These are phyloP conservation scores for Uloborus diversus DNA, from an alignment of 1,140 invertebrate genomes.

Conservation along the genomic window DNA sequence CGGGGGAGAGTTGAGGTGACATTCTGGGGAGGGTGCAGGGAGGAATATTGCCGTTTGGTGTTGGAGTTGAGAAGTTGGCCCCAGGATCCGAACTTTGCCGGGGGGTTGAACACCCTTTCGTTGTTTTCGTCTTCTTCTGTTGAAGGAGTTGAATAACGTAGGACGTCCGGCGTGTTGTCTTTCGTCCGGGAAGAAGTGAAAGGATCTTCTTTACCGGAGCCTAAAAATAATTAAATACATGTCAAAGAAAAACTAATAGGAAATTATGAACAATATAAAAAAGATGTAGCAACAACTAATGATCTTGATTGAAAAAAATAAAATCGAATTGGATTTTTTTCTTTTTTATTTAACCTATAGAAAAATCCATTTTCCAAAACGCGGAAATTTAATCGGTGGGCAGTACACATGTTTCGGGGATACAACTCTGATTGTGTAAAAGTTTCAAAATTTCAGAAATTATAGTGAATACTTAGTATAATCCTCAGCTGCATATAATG, in stretches of 20 bases:
- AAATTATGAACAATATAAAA: background rate
- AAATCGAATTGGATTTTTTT: background rate
- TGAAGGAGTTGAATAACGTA: slow-evolving; percentile 17
- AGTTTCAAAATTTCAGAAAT: no score
- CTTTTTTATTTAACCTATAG: background rate
- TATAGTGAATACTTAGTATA: no score
- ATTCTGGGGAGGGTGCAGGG: background rate
- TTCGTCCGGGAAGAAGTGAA: background rate
- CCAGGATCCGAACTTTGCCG: slow-evolving; percentile 50
- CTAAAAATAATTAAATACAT: slow-evolving; percentile 1
- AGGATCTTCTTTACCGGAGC: slow-evolving; percentile 3
- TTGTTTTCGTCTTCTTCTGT: background rate
- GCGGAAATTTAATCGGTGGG: no score
- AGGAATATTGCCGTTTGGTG: slow-evolving; percentile 22
- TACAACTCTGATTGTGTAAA: no score
- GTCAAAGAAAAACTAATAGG: background rate
- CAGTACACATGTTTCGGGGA: no score
- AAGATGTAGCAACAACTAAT: background rate
- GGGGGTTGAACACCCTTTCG: slow-evolving; percentile 8
- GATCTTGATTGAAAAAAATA: background rate
- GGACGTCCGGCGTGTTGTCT: slow-evolving; percentile 27
- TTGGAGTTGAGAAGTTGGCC: slow-evolving; percentile 22
- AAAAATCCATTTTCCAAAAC: background rate
- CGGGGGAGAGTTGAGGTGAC: slow-evolving; percentile 41
- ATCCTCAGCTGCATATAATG: no score